Percentiles rank a stretch among this genome's conserved stretches.
phyloP scores from a whole-genome alignment of 35 echinoderm and acorn worm species.

The Ophiothrix spiculata region DNA sequence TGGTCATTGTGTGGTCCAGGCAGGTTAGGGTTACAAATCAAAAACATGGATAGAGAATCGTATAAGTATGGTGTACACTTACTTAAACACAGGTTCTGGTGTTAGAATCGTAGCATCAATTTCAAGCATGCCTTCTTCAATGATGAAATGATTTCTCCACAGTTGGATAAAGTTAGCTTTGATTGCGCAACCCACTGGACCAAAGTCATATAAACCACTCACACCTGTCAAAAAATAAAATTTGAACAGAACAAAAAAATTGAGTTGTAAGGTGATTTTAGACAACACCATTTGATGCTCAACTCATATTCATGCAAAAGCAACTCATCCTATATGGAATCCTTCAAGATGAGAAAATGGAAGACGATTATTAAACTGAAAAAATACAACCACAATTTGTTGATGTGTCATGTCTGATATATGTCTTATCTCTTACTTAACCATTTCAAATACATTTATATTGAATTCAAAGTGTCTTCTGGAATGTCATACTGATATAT shows the following conservation, averaged over 20 bases:
- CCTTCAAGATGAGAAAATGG: no score
- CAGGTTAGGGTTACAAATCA: neutral
- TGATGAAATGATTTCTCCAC: conserved; percentile 95
- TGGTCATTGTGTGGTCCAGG: no score
- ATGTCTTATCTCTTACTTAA: no score
- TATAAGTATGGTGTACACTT: conserved; percentile 35
- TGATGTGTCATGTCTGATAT: no score
- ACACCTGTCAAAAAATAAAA: conserved; percentile 67
- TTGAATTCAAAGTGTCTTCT: no score
- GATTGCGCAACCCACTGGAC: conserved; percentile 92
- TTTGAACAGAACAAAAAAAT: neutral
- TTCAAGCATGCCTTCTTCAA: conserved; percentile 93
- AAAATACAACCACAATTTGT: no score
- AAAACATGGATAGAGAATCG: neutral
- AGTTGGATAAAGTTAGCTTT: conserved; percentile 86
- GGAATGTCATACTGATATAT: no score
- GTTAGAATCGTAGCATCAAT: conserved; percentile 86
- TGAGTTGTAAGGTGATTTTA: neutral
- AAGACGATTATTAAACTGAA: no score
- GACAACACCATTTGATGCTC: no score
- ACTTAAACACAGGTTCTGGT: conserved; percentile 90
- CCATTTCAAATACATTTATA: no score
- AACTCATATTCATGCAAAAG: no score
- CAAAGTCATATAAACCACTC: conserved; percentile 98
- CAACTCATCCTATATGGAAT: no score